Conservation (phyloP, 2,888 invertebrate genomes). For the Xestia sexstrigata region DNA sequence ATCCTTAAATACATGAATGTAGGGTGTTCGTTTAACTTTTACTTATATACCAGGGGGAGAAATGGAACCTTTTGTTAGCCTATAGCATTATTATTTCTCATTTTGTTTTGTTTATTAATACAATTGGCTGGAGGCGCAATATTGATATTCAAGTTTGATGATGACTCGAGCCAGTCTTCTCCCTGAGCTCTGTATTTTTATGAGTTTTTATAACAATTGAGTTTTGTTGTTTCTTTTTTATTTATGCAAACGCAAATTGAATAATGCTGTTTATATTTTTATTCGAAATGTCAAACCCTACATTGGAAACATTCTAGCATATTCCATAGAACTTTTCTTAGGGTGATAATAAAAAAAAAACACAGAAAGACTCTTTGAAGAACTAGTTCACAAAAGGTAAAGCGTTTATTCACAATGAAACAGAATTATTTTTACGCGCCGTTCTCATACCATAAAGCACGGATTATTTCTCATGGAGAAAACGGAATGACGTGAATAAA, state of each 20-base stretch:
- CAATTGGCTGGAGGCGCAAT: conserved; percentile 91
- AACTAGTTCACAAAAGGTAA: conserved; percentile 28
- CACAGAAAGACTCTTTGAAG: conserved; percentile 18
- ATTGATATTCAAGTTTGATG: conserved; percentile 91
- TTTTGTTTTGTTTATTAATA: conserved; percentile 91
- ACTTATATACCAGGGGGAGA: conserved; percentile 88
- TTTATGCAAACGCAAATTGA: conserved; percentile 75
- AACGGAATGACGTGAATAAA: conserved; percentile 90
- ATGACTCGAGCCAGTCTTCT: conserved; percentile 87
- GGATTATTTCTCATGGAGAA: conserved; percentile 84
- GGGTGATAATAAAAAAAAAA: conserved; percentile 11
- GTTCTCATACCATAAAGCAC: conserved; percentile 82
- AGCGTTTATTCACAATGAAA: conserved; percentile 51
- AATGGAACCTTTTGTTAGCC: conserved; percentile 91
- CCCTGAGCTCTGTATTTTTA: conserved; percentile 86
- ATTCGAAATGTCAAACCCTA: not conserved
- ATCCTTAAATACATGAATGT: conserved; percentile 82
- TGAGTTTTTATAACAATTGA: conserved; percentile 85
- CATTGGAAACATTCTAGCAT: conserved; percentile 4
- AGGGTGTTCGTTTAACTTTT: conserved; percentile 81
- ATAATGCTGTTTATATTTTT: conserved; percentile 53
- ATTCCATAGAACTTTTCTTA: not conserved
- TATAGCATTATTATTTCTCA: conserved; percentile 91
- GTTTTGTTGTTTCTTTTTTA: conserved; percentile 79
- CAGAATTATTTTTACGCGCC: conserved; percentile 56